Evolutionary conservation across 2,888 invertebrate genomes (phyloP), one percentile per base, ranked within the genome.

Genomic region (Oegoconia quadripuncta): DNA sequence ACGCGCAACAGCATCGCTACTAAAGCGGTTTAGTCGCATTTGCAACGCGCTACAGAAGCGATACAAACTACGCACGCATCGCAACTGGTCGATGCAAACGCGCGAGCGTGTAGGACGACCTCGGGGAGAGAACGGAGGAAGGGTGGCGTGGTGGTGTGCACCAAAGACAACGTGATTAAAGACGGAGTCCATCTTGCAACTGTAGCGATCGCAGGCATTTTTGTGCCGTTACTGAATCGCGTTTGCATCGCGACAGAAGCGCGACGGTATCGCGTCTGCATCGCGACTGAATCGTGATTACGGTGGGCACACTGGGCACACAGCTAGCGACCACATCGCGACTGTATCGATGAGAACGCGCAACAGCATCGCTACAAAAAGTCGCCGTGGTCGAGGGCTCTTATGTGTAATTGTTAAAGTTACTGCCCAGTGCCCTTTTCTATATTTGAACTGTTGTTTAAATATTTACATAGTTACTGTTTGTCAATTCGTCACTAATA

Each of bases 161-260:
- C n/a, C n/a, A n/a, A n/a, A n/a, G n/a, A n/a, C n/a, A n/a, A n/a
- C n/a, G n/a, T n/a, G n/a, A n/a, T n/a, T n/a, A n/a, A n/a, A n/a
- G n/a, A n/a, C n/a, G n/a, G n/a, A n/a, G n/a, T n/a, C n/a, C n/a
- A n/a, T n/a, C n/a, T n/a, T 31, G 31, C 32, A 27, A 37, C 32
- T 37, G 26, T 37, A 31, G 32, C 37, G 37, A 37, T 37, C 26
- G 37, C 31, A 30, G 23, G 30, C 28, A 30, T 30, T 32, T 32
- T 18, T 33, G 28, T 39, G 32, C 13, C 25, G 39, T 34, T 39
- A 33, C 28, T 38, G 32, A 33, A 38, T 38, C 34, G 39, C 39
- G 34, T 39, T 39, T 38, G 38, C 27, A 31, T 38, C 38, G 27
- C 32, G 33, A 33, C 38, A 8, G 38, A 38, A 30, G 27, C 18